Base-by-base conservation (phyloP, 92 coral and sea anemone species). In the Porites lobata region DNA sequence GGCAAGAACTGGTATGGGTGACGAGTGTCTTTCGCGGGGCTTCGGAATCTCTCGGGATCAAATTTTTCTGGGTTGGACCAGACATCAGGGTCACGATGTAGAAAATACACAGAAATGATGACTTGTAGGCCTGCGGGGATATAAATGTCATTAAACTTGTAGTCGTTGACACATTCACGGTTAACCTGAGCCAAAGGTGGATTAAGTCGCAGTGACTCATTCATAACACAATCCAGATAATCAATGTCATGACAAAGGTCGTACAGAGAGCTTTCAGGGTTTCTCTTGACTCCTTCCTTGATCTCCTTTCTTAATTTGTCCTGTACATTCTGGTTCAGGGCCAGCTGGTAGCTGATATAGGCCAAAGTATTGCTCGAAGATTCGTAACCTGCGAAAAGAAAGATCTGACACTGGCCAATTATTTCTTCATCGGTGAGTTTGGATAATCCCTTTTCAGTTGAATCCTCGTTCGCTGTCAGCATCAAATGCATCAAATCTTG, bases 1-100 rank as follows among this genome's bases (percentile, higher is more conserved):
- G 93, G 93, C 10, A 92, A 52, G 71, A 80, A 89, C 75, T 90
- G 95, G 85, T 81, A 92, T 72, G 95, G 84, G 66, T 90, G 93
- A 61, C 95, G 92, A 56, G 89, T 69, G 50, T 83, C 93, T 73
- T 86, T 86, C 67, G 88, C 94, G 12, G 89, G 89, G 67, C 82
- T 84, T 29, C 78, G 86, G 72, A 91, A 91, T 81, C 94, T 88
- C 74, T 91, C 94, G n/a, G 91, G 94, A 43, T 91, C 91, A 73
- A 91, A 86, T 80, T 86, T 81, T 9, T 81, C 84, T 24, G 81
- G 84, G 22, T 86, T 47, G 11, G 84, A 77, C 91, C 94, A 91
- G 5, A 88, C 91, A 0, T 91, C 94, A 4, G 85, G 81, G 61
- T 86, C 94, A 53, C 74, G 72, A 69, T 86, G 94, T 5, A 91